Evolutionary conservation across 1,140 invertebrate species (phyloP).

Genomic region (Habropoda laboriosa): DNA sequence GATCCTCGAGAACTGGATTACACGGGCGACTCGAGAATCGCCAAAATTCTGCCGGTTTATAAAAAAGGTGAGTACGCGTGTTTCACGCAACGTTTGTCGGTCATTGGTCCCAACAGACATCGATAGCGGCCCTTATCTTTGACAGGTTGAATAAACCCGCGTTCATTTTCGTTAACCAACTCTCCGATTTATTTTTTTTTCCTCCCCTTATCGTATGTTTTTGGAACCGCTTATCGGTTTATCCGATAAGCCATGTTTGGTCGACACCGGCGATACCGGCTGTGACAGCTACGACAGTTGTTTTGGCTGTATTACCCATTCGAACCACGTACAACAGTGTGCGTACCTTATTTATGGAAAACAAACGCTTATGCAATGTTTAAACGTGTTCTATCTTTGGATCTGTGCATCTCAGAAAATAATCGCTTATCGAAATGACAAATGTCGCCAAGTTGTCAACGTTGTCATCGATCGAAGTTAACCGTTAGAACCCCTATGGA

Average conservation of each 20-base stretch:
- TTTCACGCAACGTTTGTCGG: neutral
- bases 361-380: too few species aligned
- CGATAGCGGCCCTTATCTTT: slow-evolving; percentile 17
- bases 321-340: neutral
- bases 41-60: slow-evolving; percentile 75
- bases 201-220: slow-evolving; percentile 32
- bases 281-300: too few species aligned
- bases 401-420: neutral
- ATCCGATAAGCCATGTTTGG: slow-evolving; percentile 22
- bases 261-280: slow-evolving; percentile 9
- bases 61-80: slow-evolving; percentile 70
- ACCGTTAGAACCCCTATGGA: too few species aligned
- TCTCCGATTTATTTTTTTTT: slow-evolving; percentile 9
- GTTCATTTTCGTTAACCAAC: slow-evolving; percentile 5
- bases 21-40: slow-evolving; percentile 70
- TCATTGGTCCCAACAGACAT: neutral
- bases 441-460: too few species aligned
- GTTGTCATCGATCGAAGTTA: neutral
- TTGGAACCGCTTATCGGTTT: slow-evolving; percentile 15
- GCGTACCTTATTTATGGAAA: neutral
- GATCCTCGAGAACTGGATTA: slow-evolving; percentile 75
- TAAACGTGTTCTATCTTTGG: neutral
- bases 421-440: too few species aligned
- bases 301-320: neutral
- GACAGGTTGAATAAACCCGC: slow-evolving; percentile 1